These are phyloP conservation scores for Vireo altiloquus DNA, from an alignment of 2,113 vertebrate species.

Conservation along the genomic window DNA sequence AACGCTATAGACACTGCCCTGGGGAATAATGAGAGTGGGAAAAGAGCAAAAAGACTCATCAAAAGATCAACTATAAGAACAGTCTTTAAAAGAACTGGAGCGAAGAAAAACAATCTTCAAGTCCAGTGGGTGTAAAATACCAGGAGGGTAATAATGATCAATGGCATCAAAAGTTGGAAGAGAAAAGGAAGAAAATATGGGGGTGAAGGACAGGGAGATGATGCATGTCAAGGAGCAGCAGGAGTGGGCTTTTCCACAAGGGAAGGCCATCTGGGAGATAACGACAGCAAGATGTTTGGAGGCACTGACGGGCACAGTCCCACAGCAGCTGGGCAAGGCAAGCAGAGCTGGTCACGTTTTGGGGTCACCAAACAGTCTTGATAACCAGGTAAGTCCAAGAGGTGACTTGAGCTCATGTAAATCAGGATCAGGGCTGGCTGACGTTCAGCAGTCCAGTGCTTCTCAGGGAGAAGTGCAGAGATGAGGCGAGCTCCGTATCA, in stretches of 20 bases:
- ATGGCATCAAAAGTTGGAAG: neutral
- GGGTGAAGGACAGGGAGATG: neutral
- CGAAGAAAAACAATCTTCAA: rapidly evolving
- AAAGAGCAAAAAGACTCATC: neutral
- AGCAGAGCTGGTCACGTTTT: neutral
- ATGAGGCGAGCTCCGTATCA: neutral
- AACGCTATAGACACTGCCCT: neutral
- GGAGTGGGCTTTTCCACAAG: neutral
- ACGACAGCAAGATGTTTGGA: rapidly evolving
- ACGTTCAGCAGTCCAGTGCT: neutral
- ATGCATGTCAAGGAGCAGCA: neutral
- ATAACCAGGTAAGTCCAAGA: neutral
- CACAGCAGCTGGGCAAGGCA: neutral
- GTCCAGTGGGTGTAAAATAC: neutral
- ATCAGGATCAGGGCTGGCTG: neutral
- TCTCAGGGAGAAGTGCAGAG: neutral
- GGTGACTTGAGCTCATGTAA: neutral
- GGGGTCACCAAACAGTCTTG: neutral
- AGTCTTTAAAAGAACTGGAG: neutral
- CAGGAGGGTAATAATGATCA: neutral
- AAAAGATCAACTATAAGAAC: neutral
- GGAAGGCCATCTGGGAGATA: neutral
- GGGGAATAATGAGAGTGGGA: neutral
- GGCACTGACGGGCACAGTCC: neutral
- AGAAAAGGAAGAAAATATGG: neutral